Base-by-base conservation (phyloP, 2,888 invertebrate genomes). In the Dichetophora obliterata region DNA sequence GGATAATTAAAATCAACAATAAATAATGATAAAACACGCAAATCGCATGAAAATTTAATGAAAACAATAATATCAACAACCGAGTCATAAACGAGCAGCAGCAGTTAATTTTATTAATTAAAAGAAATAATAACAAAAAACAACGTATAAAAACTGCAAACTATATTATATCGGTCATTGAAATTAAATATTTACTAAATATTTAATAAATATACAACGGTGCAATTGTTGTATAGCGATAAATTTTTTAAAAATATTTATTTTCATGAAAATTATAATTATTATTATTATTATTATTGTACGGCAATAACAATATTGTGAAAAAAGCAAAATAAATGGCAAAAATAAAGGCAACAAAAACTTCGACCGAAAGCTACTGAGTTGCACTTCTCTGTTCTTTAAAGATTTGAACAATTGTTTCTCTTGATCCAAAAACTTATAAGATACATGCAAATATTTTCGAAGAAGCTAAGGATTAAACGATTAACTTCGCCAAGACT, bases 231-330 rank as follows among this genome's bases (percentile, higher is more conserved):
- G 59, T 59, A 22, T 16, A 59, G 16, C 59, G 24, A 59, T 59
- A 59, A 59, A 27, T 59, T 59, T 59, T 27, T 59, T 59, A 22
- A 3, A 59, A 59, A 59, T 59, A 59, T 59, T 59, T 59, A 59
- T 22, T 59, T 59, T 59, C 16, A 59, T n/a, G n/a, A n/a, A n/a
- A n/a, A n/a, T 59, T 59, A 59, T 27, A 5, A 59, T 59, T 59
- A 37, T 43, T 43, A 43, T 43, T 11, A 43, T 43, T 1, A 11
- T 43, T 11, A 43, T 43, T 43, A 43, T 3, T 43, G 14, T 43
- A 14, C 14, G 14, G 14, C 43, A 43, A 43, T 43, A 43, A 43
- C 11, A 11, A 43, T 43, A 14, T 11, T 43, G 14, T 43, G 43
- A 1, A 43, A 43, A 6, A 1, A 8, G 8, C 8, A 9, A 37